Base-by-base conservation (phyloP, 2,797 vertebrate species). In the Clarias pachynema region DNA sequence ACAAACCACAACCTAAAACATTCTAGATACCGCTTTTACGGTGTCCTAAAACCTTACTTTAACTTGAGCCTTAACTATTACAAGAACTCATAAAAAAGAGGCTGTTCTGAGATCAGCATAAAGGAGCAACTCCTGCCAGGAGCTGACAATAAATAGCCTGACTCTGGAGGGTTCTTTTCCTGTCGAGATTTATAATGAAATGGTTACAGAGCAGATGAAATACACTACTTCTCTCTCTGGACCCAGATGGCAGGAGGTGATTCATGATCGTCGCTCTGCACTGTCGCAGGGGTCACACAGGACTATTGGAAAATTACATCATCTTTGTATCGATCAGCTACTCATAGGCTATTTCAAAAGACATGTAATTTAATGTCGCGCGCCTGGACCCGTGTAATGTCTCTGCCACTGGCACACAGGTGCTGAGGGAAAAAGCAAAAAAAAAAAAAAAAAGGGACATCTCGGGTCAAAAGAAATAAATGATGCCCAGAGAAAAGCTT, bases 241-340 rank as follows among this genome's bases (percentile, higher is more conserved):
- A 68, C 65, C 78, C 69, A 84, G 84, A 80, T 85, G 81, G 88
- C 83, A 88, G 81, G 85, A 86, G 75, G 62, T 73, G 81, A 88
- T 90, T 87, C 78, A 87, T 81, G 86, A 84, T 69, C 24, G 68
- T 4, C 53, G 85, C 84, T 84, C 91, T 86, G 72, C 62, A 88
- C 91, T 86, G 91, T 87, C 74, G 40, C 85, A 40, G 69, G 69
- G 89, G 83, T 88, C 87, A 86, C 65, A 57, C 37, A 59, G 87
- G 49, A 88, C 87, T 87, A 87, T 63, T 60, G 87, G 85, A 90
- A 91, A 90, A 89, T 93, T 91, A 93, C 92, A 94, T 93, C 93
- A 93, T 91, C 85, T 37, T 85, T 84, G 75, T 91, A 94, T 93
- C 89, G 93, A 95, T 93, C 89, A 85, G 84, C 88, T 88, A 85